Evolutionary conservation across 2,888 invertebrate genomes (phyloP), one percentile per base, ranked within the genome.

Genomic region (Eledone cirrhosa): DNA sequence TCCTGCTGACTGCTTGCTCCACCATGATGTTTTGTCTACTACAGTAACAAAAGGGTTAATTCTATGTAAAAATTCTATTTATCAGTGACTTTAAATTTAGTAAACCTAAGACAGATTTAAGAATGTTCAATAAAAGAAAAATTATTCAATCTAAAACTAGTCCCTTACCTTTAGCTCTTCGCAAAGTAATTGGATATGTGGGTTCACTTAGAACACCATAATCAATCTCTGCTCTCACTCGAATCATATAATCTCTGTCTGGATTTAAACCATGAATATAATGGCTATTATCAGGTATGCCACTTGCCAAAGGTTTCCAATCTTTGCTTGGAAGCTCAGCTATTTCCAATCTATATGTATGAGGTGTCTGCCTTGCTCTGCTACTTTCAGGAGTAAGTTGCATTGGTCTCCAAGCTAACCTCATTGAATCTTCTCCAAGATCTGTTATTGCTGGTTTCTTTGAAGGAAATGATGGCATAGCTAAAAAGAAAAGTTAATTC

Each of bases 141-240:
- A 8, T 41, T 5, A 8, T 41, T 41, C 41, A 41, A 41, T 41
- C 11, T 41, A 41, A 41, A 41, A 41, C 3, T 41, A n/a, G 31
- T 2, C n/a, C 59, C 80, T 24, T 81, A 88, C 88, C 85, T 83
- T 80, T 84, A 24, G 88, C 88, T 78, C 87, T 86, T 5, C 87
- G 87, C 67, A 88, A 81, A 86, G 87, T 88, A 29, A 88, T 95
- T 89, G 94, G 95, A 1, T 98, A 97, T 79, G 97, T 97, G 0
- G 99, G 98, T 89, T 98, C 98, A 91, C 97, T 97, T 83, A 98
- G 94, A 29, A 76, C 48, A 76, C 99, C 99, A 90, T 95, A 97
- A 90, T 97, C 96, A 92, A 98, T 99, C 90, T 98, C 97, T 7
- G 99, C 98, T 53, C 98, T 93, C 53, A 99, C 94, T 81, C 99